Conservation (phyloP, 1,140 invertebrate genomes). For the Tetramorium simillimum region DNA sequence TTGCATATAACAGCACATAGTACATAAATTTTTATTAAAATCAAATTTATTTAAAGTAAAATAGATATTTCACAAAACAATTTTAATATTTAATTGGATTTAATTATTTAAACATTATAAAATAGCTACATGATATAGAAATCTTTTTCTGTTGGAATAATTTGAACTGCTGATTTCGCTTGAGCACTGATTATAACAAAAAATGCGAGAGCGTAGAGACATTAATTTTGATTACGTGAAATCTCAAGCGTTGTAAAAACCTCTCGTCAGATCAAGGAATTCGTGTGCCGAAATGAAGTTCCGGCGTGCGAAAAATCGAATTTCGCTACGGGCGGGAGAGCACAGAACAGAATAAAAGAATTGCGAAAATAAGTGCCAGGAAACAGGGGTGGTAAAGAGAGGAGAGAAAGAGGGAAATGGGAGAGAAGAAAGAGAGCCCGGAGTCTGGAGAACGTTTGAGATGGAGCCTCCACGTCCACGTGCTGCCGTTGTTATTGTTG, state of each 20-base stretch:
- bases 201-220: background rate
- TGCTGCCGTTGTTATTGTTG: conserved; percentile 81
- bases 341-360: conserved; percentile 38
- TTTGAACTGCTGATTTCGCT: background rate
- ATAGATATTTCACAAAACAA: background rate
- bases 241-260: background rate
- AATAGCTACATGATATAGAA: background rate
- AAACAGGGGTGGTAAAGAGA: background rate
- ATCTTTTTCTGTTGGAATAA: conserved; percentile 3
- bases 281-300: conserved; percentile 7
- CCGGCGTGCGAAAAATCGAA: conserved; percentile 50
- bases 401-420: background rate
- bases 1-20: background rate
- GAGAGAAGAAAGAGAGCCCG: background rate
- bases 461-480: conserved; percentile 72
- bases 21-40: background rate
- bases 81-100: background rate
- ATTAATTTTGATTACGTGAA: background rate
- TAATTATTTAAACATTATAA: background rate
- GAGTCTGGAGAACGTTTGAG: conserved; percentile 27
- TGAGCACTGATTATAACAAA: conserved; percentile 9
- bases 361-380: conserved; percentile 32
- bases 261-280: background rate
- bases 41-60: background rate
- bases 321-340: conserved; percentile 36